Conservation (phyloP, 2,888 invertebrate species). For the Heliconius charithonia region DNA sequence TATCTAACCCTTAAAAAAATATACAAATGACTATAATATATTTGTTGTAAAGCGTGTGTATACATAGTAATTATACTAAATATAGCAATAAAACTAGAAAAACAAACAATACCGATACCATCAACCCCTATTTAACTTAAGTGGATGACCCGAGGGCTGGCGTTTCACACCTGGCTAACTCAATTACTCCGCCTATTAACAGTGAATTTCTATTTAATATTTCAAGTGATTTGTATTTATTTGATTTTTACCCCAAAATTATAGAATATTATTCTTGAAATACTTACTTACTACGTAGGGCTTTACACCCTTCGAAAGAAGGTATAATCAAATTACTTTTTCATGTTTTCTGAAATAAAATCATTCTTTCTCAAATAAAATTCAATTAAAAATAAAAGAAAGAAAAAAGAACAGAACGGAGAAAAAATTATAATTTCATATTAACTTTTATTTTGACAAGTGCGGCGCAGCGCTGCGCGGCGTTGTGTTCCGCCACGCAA, state of each 20-base stretch:
- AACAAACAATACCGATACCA: constrained; percentile 19
- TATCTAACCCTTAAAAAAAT: background rate
- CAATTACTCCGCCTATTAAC: constrained; percentile 55
- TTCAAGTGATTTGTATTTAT: constrained; percentile 1
- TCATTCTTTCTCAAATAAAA: too few species aligned
- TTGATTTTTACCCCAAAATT: background rate
- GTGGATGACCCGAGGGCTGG: constrained; percentile 8
- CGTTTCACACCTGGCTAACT: constrained; percentile 48
- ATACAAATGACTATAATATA: background rate
- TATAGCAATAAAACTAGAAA: constrained; percentile 8
- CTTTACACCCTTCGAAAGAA: background rate
- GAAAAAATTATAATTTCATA: too few species aligned
- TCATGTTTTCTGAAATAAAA: too few species aligned
- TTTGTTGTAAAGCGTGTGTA: background rate
- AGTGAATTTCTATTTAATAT: constrained; percentile 5
- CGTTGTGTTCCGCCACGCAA: too few species aligned
- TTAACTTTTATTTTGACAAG: too few species aligned
- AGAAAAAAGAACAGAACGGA: too few species aligned
- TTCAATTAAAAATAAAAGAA: too few species aligned
- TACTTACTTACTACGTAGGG: background rate
- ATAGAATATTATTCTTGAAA: background rate
- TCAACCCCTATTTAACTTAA: constrained; percentile 11
- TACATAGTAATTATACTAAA: background rate
- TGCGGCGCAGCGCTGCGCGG: too few species aligned
- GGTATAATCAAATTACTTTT: background rate